Evolutionary conservation across 2,888 invertebrate genomes (phyloP).

Genomic region (Thumatha senex): DNA sequence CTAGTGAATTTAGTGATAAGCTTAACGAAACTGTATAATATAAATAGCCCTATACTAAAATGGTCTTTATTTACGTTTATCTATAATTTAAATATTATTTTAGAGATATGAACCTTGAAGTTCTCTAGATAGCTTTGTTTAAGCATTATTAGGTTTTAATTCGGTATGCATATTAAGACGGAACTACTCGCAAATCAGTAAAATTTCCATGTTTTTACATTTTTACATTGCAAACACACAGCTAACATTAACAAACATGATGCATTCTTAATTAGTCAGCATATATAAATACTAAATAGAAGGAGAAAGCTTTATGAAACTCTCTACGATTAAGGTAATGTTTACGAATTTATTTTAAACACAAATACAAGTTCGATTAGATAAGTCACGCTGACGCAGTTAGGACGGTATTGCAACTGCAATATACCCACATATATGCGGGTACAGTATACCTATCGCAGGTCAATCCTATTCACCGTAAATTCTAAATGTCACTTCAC

Average conservation of each 20-base stretch:
- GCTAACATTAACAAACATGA: neutral
- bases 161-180: neutral
- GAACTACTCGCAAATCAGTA: neutral
- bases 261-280: neutral
- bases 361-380: neutral
- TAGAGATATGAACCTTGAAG: neutral
- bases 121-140: neutral
- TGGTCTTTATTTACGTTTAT: constrained; percentile 21
- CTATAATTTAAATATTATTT: neutral
- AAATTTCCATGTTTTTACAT: neutral
- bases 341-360: neutral
- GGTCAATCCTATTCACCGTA: constrained; percentile 5
- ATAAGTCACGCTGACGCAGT: neutral
- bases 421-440: too few relatives aligned
- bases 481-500: constrained; percentile 18
- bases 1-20: constrained; percentile 32
- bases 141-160: neutral
- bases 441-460: neutral
- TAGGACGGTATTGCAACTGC: too few relatives aligned
- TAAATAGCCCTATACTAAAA: constrained; percentile 26
- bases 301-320: neutral
- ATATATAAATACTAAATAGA: neutral
- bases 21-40: constrained; percentile 14
- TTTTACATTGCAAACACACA: neutral
- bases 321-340: neutral